A percentile compares a stretch with the other conserved stretches of the same genome.
phyloP scores from a whole-genome alignment of 2,888 invertebrate genomes.

The Athripsodes cinereus region DNA sequence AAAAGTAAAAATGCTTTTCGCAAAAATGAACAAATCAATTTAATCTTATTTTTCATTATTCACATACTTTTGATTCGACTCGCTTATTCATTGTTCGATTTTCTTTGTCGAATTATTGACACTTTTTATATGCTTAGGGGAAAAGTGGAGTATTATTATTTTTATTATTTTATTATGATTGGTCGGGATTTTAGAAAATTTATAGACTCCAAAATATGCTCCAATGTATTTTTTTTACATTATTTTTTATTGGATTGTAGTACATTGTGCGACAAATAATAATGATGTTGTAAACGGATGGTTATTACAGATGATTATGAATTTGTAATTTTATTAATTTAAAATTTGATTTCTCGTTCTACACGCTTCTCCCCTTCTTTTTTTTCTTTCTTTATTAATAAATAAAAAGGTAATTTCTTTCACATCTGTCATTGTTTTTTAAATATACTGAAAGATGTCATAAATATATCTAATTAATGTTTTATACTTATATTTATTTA shows the following conservation, averaged over 20 bases:
- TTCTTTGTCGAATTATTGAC: background rate
- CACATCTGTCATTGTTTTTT: too few species aligned
- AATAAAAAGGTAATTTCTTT: too few species aligned
- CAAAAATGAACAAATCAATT: constrained; percentile 7
- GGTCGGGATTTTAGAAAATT: constrained; percentile 10
- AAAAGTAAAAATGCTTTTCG: background rate
- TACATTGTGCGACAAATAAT: constrained; percentile 19
- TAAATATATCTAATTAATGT: too few species aligned
- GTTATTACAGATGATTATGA: constrained; percentile 23
- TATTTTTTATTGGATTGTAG: constrained; percentile 8
- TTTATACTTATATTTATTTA: too few species aligned
- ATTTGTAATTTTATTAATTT: background rate
- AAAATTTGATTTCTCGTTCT: background rate
- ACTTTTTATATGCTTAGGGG: constrained; percentile 8
- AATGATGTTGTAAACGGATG: constrained; percentile 18
- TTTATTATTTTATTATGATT: too few species aligned
- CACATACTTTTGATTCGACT: background rate
- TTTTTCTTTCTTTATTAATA: too few species aligned
- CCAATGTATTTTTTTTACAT: constrained; percentile 3
- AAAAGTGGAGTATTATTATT: too few species aligned
- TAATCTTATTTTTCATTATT: background rate
- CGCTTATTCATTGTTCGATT: too few species aligned
- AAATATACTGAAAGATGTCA: too few species aligned
- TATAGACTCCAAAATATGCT: constrained; percentile 14
- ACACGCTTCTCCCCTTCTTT: background rate